Percentiles rank a stretch among this genome's conserved stretches.
Evolutionary conservation across 2,888 invertebrate species (phyloP).

Genomic region (Lepeophtheirus nordmannii): DNA sequence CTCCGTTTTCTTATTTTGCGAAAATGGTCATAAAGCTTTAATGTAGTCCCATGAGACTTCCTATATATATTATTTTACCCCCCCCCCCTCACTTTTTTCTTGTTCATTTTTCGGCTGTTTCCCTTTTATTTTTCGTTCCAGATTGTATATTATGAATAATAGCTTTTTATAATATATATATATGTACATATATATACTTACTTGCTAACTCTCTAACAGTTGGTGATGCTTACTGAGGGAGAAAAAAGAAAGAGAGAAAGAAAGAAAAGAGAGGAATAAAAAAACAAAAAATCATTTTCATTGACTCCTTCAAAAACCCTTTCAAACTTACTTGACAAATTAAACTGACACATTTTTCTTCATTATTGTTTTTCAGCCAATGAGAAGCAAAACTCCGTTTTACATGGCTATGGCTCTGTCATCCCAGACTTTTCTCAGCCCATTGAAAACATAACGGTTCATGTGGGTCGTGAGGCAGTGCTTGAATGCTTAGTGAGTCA

Average conservation of each 20-base stretch:
- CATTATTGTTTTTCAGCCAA: neutral
- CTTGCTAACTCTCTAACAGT: neutral
- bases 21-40: neutral
- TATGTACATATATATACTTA: neutral
- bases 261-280: too few relatives aligned
- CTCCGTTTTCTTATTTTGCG: neutral
- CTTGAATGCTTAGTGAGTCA: slow-evolving; percentile 56
- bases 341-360: neutral
- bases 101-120: neutral
- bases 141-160: slow-evolving; percentile 3
- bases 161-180: neutral
- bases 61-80: neutral
- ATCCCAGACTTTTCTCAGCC: slow-evolving; percentile 53
- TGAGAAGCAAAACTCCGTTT: neutral
- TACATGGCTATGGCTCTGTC: slow-evolving; percentile 32
- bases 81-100: neutral
- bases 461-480: slow-evolving; percentile 55
- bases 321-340: too few relatives aligned
- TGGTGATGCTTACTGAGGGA: too few relatives aligned
- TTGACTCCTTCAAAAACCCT: too few relatives aligned
- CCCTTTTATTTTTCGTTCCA: neutral
- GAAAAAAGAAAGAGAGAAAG: too few relatives aligned
- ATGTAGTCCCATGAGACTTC: slow-evolving; percentile 7
- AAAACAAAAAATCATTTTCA: too few relatives aligned
- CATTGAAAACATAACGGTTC: slow-evolving; percentile 56